Evolutionary conservation across 2,113 vertebrate species (phyloP).

Genomic region (Leptobrachium leishanense): DNA sequence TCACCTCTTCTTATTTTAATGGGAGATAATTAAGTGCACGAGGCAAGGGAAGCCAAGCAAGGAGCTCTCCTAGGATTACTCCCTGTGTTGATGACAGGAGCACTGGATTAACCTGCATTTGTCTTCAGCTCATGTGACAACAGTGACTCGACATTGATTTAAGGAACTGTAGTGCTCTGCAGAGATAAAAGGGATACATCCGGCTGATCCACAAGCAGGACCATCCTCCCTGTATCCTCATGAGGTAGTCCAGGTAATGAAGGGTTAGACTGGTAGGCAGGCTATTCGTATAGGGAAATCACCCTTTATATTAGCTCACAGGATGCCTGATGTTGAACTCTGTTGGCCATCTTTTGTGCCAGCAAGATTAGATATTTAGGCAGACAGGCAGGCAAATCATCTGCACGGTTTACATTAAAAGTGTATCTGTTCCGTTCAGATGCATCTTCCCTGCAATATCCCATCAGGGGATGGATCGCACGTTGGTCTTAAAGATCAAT

Average conservation of each 20-base stretch:
- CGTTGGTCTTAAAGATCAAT: too few species aligned
- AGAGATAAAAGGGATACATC: neutral
- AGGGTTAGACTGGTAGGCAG: too few species aligned
- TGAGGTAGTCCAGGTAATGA: neutral
- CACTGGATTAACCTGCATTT: neutral
- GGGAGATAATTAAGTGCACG: neutral
- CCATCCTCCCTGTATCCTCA: neutral
- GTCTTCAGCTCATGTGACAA: constrained; percentile 10
- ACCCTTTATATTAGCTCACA: too few species aligned
- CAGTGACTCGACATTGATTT: constrained; percentile 29
- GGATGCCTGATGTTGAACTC: too few species aligned
- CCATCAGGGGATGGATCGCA: too few species aligned
- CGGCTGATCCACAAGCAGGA: neutral
- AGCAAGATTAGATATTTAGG: too few species aligned
- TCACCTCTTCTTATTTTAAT: neutral
- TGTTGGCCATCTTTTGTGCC: too few species aligned
- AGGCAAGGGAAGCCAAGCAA: neutral
- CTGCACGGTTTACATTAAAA: too few species aligned
- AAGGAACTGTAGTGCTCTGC: constrained; percentile 20
- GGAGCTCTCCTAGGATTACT: neutral
- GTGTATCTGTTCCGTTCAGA: too few species aligned
- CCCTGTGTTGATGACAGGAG: neutral
- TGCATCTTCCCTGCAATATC: too few species aligned
- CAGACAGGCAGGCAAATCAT: too few species aligned
- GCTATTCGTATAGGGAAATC: too few species aligned